Percentiles rank a stretch among this genome's conserved stretches.
phyloP scores from a whole-genome alignment of 1,140 invertebrate genomes.

The Melipona quadrifasciata region DNA sequence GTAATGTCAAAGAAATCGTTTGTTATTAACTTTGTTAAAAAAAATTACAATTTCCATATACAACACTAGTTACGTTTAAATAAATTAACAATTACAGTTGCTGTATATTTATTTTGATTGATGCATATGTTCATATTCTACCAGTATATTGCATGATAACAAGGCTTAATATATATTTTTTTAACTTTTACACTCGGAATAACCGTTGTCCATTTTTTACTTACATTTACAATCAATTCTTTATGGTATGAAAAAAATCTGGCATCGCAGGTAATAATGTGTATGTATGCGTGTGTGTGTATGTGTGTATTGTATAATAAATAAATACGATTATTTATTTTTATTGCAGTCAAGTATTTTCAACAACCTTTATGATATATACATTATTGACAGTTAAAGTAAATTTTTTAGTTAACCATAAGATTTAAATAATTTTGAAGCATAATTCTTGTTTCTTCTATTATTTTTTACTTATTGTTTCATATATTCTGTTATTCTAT shows the following conservation, averaged over 20 bases:
- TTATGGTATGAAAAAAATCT: constrained; percentile 17
- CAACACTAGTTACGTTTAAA: constrained; percentile 32
- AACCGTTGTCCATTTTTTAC: constrained; percentile 1
- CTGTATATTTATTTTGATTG: constrained; percentile 38
- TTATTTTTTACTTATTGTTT: background rate
- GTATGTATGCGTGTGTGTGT: background rate
- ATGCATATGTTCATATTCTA: constrained; percentile 11
- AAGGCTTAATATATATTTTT: constrained; percentile 21
- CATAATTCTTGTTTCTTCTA: background rate
- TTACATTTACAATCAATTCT: background rate
- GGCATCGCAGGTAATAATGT: constrained; percentile 22
- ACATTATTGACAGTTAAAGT: constrained; percentile 17
- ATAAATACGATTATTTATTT: constrained; percentile 40
- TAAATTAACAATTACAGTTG: constrained; percentile 36
- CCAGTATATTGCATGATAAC: constrained; percentile 18
- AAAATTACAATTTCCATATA: constrained; percentile 22
- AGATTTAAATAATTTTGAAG: constrained; percentile 5
- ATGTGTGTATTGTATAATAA: constrained; percentile 37
- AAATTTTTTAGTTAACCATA: background rate
- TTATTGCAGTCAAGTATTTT: constrained; percentile 31
- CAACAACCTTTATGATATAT: constrained; percentile 25
- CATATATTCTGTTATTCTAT: background rate
- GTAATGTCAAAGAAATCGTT: background rate
- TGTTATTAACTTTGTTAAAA: constrained; percentile 11
- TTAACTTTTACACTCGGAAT: constrained; percentile 22